Evolutionary conservation across 2,113 vertebrate genomes (phyloP).

Genomic region (Geococcyx californianus): DNA sequence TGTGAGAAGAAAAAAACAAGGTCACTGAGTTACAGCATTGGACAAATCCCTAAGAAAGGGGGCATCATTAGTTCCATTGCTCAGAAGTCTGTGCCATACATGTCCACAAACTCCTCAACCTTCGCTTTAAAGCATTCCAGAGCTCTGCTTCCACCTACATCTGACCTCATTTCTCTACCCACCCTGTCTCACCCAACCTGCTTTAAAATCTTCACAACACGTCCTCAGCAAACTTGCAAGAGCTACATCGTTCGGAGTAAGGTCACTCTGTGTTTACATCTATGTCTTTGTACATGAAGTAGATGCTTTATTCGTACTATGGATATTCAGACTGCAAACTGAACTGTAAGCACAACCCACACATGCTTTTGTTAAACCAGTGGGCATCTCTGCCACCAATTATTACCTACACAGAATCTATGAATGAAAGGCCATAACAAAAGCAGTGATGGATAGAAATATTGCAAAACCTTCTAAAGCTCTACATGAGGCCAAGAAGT

Average conservation of each 20-base stretch:
- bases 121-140: not conserved
- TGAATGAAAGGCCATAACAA: not conserved
- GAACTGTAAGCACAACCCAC: not conserved
- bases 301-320: not conserved
- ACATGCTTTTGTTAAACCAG: not conserved
- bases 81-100: not conserved
- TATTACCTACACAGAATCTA: not conserved
- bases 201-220: not conserved
- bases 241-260: not conserved
- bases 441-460: fast-evolving
- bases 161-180: not conserved
- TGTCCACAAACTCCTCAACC: not conserved
- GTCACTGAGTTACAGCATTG: not conserved
- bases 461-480: not conserved
- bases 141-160: not conserved
- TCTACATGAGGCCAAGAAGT: not conserved
- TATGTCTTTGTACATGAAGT: not conserved
- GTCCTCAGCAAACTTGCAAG: not conserved
- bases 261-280: not conserved
- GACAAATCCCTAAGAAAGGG: not conserved
- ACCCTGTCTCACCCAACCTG: not conserved
- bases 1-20: not conserved
- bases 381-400: not conserved
- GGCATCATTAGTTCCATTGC: not conserved
- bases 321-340: not conserved